These are phyloP conservation scores for Tupiocoris notatus DNA, from an alignment of 2,888 invertebrate species.

Conservation along the genomic window DNA sequence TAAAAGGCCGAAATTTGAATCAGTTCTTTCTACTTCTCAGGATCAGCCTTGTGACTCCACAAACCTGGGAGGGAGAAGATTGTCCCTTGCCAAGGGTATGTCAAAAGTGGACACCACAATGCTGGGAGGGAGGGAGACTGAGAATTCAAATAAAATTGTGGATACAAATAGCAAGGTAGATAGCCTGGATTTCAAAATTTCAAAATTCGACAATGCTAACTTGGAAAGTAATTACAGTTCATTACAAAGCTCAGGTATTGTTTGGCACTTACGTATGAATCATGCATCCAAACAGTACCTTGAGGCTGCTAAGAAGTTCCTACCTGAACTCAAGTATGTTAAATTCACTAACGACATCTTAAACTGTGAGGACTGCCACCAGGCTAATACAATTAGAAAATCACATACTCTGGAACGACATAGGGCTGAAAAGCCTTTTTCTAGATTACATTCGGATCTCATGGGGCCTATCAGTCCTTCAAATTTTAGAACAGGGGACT, in stretches of 20 bases:
- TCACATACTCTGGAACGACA: background rate
- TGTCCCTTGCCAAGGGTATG: too few relatives aligned
- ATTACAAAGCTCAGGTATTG: background rate
- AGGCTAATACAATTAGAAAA: background rate
- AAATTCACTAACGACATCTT: background rate
- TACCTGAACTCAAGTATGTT: background rate
- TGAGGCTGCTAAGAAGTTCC: background rate
- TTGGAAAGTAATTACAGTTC: background rate
- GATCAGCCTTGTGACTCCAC: background rate
- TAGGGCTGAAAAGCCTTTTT: background rate
- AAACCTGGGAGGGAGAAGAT: background rate
- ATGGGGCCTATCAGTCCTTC: background rate
- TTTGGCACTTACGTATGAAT: slow-evolving; percentile 4
- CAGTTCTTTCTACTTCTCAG: background rate
- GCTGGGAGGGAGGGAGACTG: slow-evolving; percentile 2
- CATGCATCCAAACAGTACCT: slow-evolving; percentile 7
- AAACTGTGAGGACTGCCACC: slow-evolving; percentile 17
- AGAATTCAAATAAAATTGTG: background rate
- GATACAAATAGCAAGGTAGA: background rate
- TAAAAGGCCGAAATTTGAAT: background rate
- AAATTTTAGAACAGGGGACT: background rate
- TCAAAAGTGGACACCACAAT: too few relatives aligned
- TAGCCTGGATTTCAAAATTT: background rate
- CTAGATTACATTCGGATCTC: background rate
- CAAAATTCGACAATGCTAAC: background rate